A percentile compares a stretch with the other conserved stretches of the same genome.
Conservation (phyloP, 2,797 vertebrate genomes). For the Octomys mimax region DNA sequence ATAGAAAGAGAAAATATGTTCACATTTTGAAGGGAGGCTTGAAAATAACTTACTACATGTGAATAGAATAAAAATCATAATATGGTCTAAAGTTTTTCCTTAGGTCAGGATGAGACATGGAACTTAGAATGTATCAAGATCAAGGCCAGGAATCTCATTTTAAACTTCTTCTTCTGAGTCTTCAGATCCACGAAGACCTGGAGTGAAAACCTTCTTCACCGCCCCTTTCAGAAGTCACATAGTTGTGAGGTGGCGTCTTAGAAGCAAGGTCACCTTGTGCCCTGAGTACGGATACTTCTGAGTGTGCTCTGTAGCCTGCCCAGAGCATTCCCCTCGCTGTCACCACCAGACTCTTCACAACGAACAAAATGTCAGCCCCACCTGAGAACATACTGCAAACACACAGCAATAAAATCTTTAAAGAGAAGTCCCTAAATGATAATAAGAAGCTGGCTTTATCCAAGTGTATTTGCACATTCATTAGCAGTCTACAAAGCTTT, state of each 20-base stretch:
- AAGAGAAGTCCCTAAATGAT: background rate
- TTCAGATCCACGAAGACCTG: background rate
- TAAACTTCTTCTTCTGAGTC: background rate
- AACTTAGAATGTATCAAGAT: background rate
- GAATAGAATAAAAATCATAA: background rate
- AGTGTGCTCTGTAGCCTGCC: background rate
- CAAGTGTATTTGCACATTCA: background rate
- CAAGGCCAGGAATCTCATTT: background rate
- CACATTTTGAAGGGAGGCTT: background rate
- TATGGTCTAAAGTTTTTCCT: background rate
- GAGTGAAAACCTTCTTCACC: background rate
- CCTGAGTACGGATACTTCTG: background rate
- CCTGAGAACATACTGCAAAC: background rate
- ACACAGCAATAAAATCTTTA: background rate
- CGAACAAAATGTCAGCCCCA: background rate
- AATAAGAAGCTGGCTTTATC: background rate
- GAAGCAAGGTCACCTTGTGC: background rate
- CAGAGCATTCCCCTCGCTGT: background rate
- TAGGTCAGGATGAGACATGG: background rate
- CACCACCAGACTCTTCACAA: background rate
- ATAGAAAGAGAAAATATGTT: background rate
- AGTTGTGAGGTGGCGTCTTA: background rate
- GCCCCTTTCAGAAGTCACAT: background rate
- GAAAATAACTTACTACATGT: slow-evolving; percentile 3
- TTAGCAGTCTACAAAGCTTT: background rate